Base-by-base conservation (phyloP, 2,888 invertebrate species). In the Brenthis ino region DNA sequence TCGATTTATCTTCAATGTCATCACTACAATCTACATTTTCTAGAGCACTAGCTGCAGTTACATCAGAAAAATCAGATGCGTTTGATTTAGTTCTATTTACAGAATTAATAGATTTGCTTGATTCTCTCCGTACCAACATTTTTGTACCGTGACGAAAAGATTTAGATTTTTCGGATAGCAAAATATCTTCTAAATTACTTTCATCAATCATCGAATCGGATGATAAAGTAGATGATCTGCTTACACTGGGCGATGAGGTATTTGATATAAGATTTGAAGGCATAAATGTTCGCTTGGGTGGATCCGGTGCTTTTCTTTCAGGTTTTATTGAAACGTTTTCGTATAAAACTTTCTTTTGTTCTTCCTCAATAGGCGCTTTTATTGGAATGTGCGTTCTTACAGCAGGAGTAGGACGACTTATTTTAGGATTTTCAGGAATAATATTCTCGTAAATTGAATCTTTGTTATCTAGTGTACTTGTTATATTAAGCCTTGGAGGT, bases 1-100 rank as follows among this genome's bases (percentile, higher is more conserved):
- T 79, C 51, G 82, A 74, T 70, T 86, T 87, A 24, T 85, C 83
- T 68, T 91, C 86, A 47, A 75, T 63, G 65, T 91, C 88, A 64
- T 73, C 80, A 77, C 89, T 91, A 57, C 90, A 90, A 76, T 93
- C 93, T 33, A 92, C 88, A 81, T 92, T 91, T 81, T 92, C 93
- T 70, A 93, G 81, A 57, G 93, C 92, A 81, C 92, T 92, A n/a
- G 81, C 84, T 78, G 89, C 89, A 16, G 91, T 91, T 16, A 82
- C 65, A 76, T 86, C 82, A 48, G 92, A 89, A 65, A 83, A 82
- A 74, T 86, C 83, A n/a, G 93, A 89, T 28, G 85, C 85, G 71
- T 82, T 84, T 0, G 92, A 92, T 65, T 81, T 80, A 50, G 88
- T 85, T 76, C 89, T 81, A 65, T 80, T 80, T 61, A 88, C 72